phyloP scores from a whole-genome alignment of 2,113 vertebrate species.

The Sinosuthora webbiana region DNA sequence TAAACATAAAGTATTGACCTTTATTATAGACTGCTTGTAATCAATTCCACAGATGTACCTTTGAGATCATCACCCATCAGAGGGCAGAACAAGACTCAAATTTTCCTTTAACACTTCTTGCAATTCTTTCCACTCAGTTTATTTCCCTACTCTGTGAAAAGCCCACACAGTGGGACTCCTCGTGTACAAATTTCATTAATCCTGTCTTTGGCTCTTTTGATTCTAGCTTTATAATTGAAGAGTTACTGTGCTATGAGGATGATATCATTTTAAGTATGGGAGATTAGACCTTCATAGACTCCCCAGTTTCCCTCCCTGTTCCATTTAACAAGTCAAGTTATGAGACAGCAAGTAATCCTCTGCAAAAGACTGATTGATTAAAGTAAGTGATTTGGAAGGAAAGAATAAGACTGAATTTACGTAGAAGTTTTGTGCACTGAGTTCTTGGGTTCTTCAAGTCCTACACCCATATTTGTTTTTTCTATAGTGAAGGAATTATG shows the following conservation, averaged over 20 bases:
- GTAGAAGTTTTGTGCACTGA: background rate
- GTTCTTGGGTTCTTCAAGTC: background rate
- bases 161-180: background rate
- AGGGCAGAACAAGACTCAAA: background rate
- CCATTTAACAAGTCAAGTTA: background rate
- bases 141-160: background rate
- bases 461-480: background rate
- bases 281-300: background rate
- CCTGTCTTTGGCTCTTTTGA: background rate
- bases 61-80: background rate
- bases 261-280: background rate
- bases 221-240: background rate
- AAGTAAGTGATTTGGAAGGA: background rate
- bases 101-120: background rate
- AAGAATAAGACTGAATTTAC: background rate
- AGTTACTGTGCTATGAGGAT: background rate
- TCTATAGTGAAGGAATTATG: background rate
- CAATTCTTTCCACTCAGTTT: background rate
- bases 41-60: background rate
- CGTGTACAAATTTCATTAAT: background rate
- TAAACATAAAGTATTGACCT: background rate
- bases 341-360: background rate
- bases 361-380: background rate
- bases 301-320: background rate
- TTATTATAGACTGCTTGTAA: background rate